Base-by-base conservation (phyloP, 2,797 vertebrate species). In the Channallabes apus region DNA sequence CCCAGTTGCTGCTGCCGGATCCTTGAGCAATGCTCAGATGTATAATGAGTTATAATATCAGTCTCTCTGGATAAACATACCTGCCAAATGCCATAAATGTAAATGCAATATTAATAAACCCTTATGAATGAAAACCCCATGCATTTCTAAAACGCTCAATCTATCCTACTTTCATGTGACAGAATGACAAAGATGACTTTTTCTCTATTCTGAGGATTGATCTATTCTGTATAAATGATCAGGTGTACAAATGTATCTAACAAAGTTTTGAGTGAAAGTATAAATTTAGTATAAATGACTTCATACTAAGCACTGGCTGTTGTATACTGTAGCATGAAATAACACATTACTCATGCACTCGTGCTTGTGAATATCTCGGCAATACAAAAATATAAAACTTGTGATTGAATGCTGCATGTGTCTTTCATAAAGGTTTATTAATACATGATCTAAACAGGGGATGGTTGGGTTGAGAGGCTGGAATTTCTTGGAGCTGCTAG, bases 401-500 rank as follows among this genome's bases (percentile, higher is more conserved):
- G 3, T 35, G 4, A 75, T 6, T 35, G 22, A 54, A 35, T 14
- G 0, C 35, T 15, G 9, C 7, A 61, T 1, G 22, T 5, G 54
- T 4, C 27, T 58, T 58, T 32, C 2, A 75, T 75, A 20, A 38
- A 29, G 17, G 17, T 12, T 29, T 9, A 35, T 54, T 27, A 35
- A 18, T 32, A 8, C 27, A 32, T 22, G 54, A 35, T 58, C 35
- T 20, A 11, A 80, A 20, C n/a, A 12, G 15, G 79, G 76, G 64
- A 58, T 3, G 27, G 69, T 32, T 15, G 24, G 22, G 61, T 38
- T 41, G 67, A 68, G 65, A 83, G 56, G 27, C 17, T 78, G 86
- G 56, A 62, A 77, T 79, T 65, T 78, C 83, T 64, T 18, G 71
- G 86, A 83, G 69, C 93, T 92, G 92, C 89, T 91, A 95, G 94